phyloP scores from a whole-genome alignment of 2,113 vertebrate genomes.

The Puffinus mauretanicus region DNA sequence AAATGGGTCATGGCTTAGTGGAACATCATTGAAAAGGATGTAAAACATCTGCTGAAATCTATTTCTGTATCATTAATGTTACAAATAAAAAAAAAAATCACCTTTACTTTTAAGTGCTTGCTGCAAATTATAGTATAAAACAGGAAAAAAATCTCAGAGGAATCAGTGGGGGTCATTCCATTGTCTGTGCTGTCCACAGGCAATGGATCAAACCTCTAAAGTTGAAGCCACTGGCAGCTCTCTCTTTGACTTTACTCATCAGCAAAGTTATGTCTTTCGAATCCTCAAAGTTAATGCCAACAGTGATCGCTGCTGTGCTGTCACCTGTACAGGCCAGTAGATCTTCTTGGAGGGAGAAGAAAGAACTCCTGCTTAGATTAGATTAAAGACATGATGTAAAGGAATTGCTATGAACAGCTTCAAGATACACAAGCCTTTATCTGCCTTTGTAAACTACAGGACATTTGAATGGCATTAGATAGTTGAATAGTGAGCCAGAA shows the following conservation, averaged over 20 bases:
- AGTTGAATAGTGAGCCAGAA: conserved; percentile 57
- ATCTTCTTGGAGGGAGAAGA: conserved; percentile 35
- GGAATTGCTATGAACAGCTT: conserved; percentile 45
- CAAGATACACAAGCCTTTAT: conserved; percentile 30
- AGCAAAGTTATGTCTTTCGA: neutral
- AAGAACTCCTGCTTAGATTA: conserved; percentile 31
- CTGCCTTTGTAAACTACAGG: conserved; percentile 59
- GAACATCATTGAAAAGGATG: neutral
- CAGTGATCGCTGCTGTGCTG: neutral
- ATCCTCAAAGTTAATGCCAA: neutral
- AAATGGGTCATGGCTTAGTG: neutral
- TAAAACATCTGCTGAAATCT: neutral
- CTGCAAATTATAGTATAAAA: neutral
- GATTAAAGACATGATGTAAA: conserved; percentile 11
- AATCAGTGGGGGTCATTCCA: neutral
- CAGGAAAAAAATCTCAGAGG: neutral
- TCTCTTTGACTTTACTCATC: neutral
- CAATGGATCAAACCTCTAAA: neutral
- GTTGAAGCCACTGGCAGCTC: neutral
- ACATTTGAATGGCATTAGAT: conserved; percentile 64
- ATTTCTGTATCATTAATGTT: neutral
- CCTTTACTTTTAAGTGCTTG: neutral
- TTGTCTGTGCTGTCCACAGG: neutral
- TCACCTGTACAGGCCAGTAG: neutral
- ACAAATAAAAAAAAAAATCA: neutral